phyloP scores from a whole-genome alignment of 2,113 vertebrate species.

The Marcusenius ussheri region DNA sequence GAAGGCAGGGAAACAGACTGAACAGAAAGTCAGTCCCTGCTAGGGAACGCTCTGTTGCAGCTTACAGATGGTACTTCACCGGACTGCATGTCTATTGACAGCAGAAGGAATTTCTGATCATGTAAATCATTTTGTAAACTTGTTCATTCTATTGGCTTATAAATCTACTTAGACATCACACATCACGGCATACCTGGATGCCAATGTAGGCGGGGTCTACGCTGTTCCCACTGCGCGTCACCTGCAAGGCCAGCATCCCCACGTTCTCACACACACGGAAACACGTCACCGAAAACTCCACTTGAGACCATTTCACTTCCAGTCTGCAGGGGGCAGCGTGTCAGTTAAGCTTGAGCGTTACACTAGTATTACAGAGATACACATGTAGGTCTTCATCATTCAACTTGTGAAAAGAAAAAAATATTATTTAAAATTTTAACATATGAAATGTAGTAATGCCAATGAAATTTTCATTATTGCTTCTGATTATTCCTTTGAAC shows the following conservation, averaged over 20 bases:
- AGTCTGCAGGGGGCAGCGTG: slow-evolving; percentile 44
- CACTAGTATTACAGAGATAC: background rate
- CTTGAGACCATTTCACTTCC: slow-evolving; percentile 55
- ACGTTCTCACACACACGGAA: slow-evolving; percentile 54
- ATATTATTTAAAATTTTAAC: background rate
- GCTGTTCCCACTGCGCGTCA: slow-evolving; percentile 53
- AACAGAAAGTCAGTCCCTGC: background rate
- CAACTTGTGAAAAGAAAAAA: background rate
- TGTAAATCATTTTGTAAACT: background rate
- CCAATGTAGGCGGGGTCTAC: slow-evolving; percentile 56
- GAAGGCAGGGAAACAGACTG: background rate
- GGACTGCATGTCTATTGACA: background rate
- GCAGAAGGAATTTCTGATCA: background rate
- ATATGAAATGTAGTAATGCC: background rate
- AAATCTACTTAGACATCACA: background rate
- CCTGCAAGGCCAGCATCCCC: slow-evolving; percentile 56
- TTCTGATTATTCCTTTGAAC: background rate
- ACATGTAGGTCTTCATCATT: background rate
- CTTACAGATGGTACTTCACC: background rate
- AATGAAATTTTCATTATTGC: background rate
- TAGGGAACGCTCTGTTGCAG: background rate
- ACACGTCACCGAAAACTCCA: slow-evolving; percentile 54
- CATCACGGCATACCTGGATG: slow-evolving; percentile 46
- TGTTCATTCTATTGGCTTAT: background rate
- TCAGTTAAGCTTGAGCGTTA: background rate